Base-by-base conservation (phyloP, 2,113 vertebrate species). In the Scolopax mira region DNA sequence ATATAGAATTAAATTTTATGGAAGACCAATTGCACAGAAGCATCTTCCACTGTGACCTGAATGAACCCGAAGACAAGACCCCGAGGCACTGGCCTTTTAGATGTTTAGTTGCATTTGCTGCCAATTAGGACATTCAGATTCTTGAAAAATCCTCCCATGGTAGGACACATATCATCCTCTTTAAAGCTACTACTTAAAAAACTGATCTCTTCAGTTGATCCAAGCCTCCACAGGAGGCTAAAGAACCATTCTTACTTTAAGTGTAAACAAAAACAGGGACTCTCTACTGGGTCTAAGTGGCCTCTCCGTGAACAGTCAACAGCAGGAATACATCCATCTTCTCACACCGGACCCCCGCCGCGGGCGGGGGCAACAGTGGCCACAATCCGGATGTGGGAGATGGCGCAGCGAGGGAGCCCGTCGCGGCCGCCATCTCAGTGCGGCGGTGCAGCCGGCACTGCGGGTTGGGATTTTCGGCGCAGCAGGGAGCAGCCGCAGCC, bases 401-500 rank as follows among this genome's bases (percentile, higher is more conserved):
- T 92, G 93, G 88, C 96, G 94, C 96, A 92, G 85, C 51, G 12
- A 24, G 6, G 41, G 37, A 69, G 83, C 48, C 79, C 85, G 61
- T 57, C 46, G 60, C 91, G 78, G 61, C 79, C 80, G 94, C 93
- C 97, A 92, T 90, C 91, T 90, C 92, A 82, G 93, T 88, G 94
- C 94, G 49, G 90, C 82, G 49, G 80, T 48, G 84, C 79, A 57
- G 75, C 60, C 90, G 39, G 95, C 95, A 96, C 89, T 95, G 94
- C 96, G 93, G 96, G 93, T 31, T 37, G 86, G 89, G 90, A 84
- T 92, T 93, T 88, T 83, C 67, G 93, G 90, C 86, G 80, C 93
- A 93, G 95, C 79, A 48, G 90, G 88, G 89, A 91, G 89, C 79
- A 88, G 88, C 88, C 88, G 91, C 79, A 54, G 71, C 87, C 69